Evolutionary conservation across 2,797 vertebrate genomes (phyloP).

Genomic region (Sciurus vulgaris): DNA sequence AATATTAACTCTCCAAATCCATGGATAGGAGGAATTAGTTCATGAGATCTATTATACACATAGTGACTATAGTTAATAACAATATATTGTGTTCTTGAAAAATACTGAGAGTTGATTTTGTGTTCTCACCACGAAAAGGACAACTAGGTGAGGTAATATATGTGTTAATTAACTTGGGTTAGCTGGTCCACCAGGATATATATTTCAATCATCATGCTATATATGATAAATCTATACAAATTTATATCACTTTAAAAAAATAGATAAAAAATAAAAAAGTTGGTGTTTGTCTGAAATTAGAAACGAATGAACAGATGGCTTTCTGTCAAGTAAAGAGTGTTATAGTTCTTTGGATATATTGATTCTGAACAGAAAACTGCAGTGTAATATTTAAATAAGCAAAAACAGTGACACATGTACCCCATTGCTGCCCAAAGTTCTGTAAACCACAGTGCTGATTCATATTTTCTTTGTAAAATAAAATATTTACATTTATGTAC

Average conservation of each 20-base stretch:
- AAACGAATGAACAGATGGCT: conserved; percentile 82
- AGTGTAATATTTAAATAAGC: conserved; percentile 70
- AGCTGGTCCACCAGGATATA: not conserved
- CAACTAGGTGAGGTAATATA: not conserved
- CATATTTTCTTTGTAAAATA: conserved; percentile 63
- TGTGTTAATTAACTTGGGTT: not conserved
- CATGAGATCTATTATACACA: not conserved
- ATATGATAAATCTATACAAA: not conserved
- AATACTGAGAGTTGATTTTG: not conserved
- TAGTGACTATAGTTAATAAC: not conserved
- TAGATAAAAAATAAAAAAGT: not conserved
- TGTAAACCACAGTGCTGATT: conserved; percentile 60
- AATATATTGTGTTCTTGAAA: not conserved
- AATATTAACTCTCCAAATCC: not conserved
- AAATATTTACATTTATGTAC: conserved; percentile 64
- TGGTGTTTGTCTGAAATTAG: conserved; percentile 73
- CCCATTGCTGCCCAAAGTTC: conserved; percentile 29
- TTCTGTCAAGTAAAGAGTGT: conserved; percentile 71
- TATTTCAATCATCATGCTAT: not conserved
- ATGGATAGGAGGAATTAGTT: not conserved
- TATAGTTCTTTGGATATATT: conserved; percentile 78
- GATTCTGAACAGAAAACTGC: conserved; percentile 65
- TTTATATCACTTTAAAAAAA: conserved; percentile 11
- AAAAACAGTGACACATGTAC: conserved; percentile 72
- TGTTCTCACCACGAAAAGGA: not conserved